Conservation (phyloP, 2,113 vertebrate species). For the Pelecanoides urinatrix region DNA sequence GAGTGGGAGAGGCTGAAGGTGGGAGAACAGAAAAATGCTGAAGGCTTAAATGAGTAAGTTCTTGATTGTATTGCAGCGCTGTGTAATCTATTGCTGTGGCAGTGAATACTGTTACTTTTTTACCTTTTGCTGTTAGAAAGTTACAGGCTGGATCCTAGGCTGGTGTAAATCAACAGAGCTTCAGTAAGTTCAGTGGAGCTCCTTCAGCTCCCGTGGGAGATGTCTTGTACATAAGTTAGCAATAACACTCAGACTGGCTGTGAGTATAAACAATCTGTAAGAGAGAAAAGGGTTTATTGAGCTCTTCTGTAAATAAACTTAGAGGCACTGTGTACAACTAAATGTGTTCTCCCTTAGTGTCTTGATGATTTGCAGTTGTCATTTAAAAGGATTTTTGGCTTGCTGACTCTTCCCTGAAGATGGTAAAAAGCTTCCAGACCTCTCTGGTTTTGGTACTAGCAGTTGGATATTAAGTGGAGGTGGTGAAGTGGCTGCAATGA, state of each 20-base stretch:
- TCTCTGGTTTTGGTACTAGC: not conserved
- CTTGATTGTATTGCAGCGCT: not conserved
- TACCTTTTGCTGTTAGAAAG: not conserved
- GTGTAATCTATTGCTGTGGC: rapidly evolving
- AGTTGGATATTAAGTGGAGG: not conserved
- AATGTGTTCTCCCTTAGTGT: not conserved
- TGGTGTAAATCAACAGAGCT: not conserved
- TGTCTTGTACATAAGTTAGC: not conserved
- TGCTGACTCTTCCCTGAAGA: not conserved
- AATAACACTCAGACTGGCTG: not conserved
- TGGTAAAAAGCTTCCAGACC: not conserved
- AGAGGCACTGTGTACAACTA: not conserved
- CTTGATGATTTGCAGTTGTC: not conserved
- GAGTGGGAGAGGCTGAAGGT: not conserved
- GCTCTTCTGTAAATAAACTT: not conserved
- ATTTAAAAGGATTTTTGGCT: not conserved
- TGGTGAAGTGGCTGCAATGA: not conserved
- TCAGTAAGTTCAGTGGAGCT: not conserved
- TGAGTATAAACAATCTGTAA: not conserved
- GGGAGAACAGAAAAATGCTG: not conserved
- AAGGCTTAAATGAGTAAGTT: not conserved
- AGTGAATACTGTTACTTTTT: not conserved
- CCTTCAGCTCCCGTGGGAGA: not conserved
- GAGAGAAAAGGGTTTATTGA: not conserved
- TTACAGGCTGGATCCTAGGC: not conserved